Conservation (phyloP, 1,140 invertebrate species). For the Rhopalosiphum padi region DNA sequence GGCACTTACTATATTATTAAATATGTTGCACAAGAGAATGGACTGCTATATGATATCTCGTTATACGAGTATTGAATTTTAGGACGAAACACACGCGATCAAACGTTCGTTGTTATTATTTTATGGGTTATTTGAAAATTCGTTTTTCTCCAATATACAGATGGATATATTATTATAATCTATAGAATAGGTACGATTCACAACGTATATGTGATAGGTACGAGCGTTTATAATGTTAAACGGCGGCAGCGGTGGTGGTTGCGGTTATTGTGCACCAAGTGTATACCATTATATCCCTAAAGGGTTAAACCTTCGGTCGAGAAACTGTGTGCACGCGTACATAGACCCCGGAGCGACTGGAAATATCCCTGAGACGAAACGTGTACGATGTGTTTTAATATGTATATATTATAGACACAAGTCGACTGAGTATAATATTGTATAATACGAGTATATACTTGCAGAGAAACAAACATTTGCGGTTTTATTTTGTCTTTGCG, state of each 20-base stretch:
- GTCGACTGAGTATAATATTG: background rate
- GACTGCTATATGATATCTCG: background rate
- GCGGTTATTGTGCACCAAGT: background rate
- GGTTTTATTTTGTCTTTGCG: background rate
- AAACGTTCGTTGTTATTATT: background rate
- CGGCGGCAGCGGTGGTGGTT: background rate
- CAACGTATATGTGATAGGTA: background rate
- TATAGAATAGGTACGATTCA: background rate
- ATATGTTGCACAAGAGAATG: background rate
- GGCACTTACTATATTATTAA: background rate
- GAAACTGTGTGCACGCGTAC: background rate
- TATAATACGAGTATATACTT: background rate
- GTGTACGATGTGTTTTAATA: background rate
- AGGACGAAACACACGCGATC: background rate
- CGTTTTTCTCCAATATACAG: background rate
- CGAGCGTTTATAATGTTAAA: background rate
- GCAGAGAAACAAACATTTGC: background rate
- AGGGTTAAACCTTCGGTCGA: background rate
- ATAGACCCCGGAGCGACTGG: background rate
- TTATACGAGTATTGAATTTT: background rate
- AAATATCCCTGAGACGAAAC: background rate
- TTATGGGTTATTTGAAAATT: conserved; percentile 8
- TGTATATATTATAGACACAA: background rate
- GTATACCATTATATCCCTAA: background rate
- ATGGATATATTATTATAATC: background rate